Evolutionary conservation across 2,797 vertebrate genomes (phyloP).

Genomic region (Iguana delicatissima): DNA sequence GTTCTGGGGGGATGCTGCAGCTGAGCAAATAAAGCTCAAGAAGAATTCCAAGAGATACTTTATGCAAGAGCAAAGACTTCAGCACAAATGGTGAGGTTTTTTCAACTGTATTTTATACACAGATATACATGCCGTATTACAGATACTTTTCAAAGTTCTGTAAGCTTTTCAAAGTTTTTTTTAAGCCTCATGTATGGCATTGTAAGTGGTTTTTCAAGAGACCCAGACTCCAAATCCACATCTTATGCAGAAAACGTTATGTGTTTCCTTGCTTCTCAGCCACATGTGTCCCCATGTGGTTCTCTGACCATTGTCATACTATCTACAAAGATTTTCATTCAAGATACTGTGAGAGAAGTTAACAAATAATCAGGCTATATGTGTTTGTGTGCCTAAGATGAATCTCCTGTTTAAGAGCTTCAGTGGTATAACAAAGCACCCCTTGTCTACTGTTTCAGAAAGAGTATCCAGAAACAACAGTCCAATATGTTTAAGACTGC

Average conservation of each 20-base stretch:
- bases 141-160: too few species aligned
- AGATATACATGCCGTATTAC: too few species aligned
- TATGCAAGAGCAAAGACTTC: too few species aligned
- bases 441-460: neutral
- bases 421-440: neutral
- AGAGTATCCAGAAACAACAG: neutral
- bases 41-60: too few species aligned
- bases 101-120: too few species aligned
- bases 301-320: neutral
- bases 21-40: neutral
- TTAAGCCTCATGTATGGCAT: too few species aligned
- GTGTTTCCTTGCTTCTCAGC: neutral
- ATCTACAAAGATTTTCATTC: neutral
- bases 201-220: too few species aligned
- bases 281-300: neutral
- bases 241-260: too few species aligned
- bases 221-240: too few species aligned
- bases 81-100: too few species aligned
- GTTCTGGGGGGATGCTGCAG: neutral
- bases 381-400: neutral
- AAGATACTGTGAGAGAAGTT: neutral
- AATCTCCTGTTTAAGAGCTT: neutral
- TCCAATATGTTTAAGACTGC: neutral
- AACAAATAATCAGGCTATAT: neutral
- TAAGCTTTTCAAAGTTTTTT: too few species aligned